phyloP scores from a whole-genome alignment of 2,888 invertebrate genomes.

The Schizotus pectinicornis region DNA sequence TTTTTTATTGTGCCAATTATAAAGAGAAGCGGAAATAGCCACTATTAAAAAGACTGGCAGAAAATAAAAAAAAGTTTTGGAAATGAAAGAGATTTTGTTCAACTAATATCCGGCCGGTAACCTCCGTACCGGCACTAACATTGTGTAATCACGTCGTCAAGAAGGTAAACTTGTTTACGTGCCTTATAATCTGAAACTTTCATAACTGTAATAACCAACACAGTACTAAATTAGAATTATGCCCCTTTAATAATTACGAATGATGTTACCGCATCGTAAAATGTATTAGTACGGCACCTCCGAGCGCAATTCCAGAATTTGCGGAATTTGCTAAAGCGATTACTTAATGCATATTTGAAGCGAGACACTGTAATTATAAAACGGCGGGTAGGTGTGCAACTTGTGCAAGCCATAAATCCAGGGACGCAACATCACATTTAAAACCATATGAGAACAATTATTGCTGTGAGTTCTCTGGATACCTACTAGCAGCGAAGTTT shows the following conservation, averaged over 20 bases:
- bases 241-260: slow-evolving; percentile 47
- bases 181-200: slow-evolving; percentile 41
- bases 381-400: neutral
- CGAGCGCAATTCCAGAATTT: slow-evolving; percentile 42
- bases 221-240: slow-evolving; percentile 45
- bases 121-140: neutral
- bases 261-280: slow-evolving; percentile 47
- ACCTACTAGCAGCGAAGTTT: too few species aligned
- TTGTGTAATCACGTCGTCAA: slow-evolving; percentile 24
- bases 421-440: too few species aligned
- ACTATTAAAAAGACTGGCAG: too few species aligned
- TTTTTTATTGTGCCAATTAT: too few species aligned
- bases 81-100: too few species aligned
- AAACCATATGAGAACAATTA: too few species aligned
- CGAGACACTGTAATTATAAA: neutral
- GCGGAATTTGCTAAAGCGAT: slow-evolving; percentile 31
- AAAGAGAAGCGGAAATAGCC: too few species aligned
- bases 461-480: too few species aligned
- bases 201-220: slow-evolving; percentile 43
- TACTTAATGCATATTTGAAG: slow-evolving; percentile 25
- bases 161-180: slow-evolving; percentile 39
- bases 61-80: too few species aligned
- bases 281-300: slow-evolving; percentile 47
- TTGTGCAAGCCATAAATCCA: too few species aligned
- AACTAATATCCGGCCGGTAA: too few species aligned